These are phyloP conservation scores for Aleiodes leptofemur DNA, from an alignment of 2,888 invertebrate genomes.

Conservation along the genomic window DNA sequence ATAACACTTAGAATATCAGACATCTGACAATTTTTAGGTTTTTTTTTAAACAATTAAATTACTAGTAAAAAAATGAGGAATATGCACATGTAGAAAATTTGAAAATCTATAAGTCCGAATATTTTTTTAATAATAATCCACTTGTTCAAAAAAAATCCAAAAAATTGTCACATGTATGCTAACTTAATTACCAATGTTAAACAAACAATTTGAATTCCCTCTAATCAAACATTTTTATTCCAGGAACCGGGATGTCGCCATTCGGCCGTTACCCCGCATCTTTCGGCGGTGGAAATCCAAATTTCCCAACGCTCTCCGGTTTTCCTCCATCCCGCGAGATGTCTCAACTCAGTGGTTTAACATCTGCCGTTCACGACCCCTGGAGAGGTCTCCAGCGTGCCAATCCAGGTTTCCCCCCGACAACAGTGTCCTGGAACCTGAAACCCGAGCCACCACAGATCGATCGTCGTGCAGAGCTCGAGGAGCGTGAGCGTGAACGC, in stretches of 20 bases:
- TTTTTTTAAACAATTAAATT: too few relatives aligned
- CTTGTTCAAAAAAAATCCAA: too few relatives aligned
- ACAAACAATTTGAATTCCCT: too few relatives aligned
- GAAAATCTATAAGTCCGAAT: too few relatives aligned
- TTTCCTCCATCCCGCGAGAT: conserved; percentile 81
- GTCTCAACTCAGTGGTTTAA: conserved; percentile 75
- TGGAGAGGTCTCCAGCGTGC: conserved; percentile 83
- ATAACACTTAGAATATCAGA: too few relatives aligned
- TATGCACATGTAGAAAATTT: too few relatives aligned
- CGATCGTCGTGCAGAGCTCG: conserved; percentile 79
- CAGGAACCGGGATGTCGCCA: conserved; percentile 84
- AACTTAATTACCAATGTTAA: too few relatives aligned
- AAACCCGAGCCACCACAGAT: conserved; percentile 82
- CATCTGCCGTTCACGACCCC: conserved; percentile 79
- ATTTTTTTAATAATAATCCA: too few relatives aligned
- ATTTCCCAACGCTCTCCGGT: conserved; percentile 83
- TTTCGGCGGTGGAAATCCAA: conserved; percentile 80
- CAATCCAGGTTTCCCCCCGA: conserved; percentile 78
- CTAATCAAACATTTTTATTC: background rate
- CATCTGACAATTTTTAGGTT: too few relatives aligned
- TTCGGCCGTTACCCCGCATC: conserved; percentile 88
- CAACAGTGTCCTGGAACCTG: conserved; percentile 80
- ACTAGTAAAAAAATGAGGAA: too few relatives aligned
- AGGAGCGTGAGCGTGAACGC: conserved; percentile 76
- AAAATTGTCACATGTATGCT: too few relatives aligned